Evolutionary conservation across 2,113 vertebrate genomes (phyloP).

Genomic region (Todiramphus chloris): DNA sequence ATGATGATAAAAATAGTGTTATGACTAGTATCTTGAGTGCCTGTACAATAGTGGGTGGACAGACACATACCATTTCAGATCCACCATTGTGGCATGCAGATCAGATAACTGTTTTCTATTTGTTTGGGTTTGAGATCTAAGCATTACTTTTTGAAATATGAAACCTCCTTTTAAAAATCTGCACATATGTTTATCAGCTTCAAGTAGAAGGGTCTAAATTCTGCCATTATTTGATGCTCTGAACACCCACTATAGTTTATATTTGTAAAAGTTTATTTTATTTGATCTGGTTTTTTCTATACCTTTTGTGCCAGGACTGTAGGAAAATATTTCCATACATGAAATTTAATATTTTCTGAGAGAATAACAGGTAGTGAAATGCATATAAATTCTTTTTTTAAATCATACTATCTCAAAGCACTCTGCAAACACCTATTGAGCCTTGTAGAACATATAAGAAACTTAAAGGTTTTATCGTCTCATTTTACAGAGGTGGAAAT

Average conservation of each 20-base stretch:
- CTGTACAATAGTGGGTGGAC: constrained; percentile 55
- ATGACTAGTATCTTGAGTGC: constrained; percentile 35
- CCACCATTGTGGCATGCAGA: background rate
- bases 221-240: background rate
- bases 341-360: background rate
- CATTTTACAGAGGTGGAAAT: background rate
- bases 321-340: background rate
- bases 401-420: background rate
- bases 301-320: background rate
- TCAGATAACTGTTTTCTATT: background rate
- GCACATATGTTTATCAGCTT: constrained; percentile 20
- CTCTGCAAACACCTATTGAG: background rate
- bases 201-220: background rate
- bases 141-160: background rate
- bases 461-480: background rate
- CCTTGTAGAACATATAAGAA: background rate
- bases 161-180: constrained; percentile 33
- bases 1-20: constrained; percentile 37
- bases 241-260: background rate
- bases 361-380: background rate
- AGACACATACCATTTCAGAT: constrained; percentile 23
- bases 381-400: background rate
- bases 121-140: constrained; percentile 48
- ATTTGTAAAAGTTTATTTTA: background rate
- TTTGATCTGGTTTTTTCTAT: background rate